These are phyloP conservation scores for Sardinella longiceps DNA, from an alignment of 2,797 vertebrate genomes.

Conservation along the genomic window DNA sequence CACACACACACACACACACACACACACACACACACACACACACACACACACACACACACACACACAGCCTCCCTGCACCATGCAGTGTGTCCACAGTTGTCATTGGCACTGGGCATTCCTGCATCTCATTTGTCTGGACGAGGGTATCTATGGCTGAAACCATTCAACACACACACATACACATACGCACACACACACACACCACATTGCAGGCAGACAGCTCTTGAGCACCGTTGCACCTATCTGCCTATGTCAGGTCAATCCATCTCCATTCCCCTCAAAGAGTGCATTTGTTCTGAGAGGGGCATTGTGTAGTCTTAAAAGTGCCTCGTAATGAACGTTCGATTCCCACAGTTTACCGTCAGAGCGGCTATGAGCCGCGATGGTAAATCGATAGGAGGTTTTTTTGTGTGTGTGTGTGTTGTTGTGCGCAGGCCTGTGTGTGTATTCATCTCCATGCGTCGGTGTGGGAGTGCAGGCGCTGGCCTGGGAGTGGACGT, in stretches of 20 bases:
- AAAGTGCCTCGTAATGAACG: slow-evolving; percentile 26
- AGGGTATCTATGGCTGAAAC: background rate
- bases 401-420: background rate
- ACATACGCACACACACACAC: background rate
- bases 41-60: slow-evolving; percentile 3
- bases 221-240: background rate
- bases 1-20: slow-evolving; percentile 8
- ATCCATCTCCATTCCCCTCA: slow-evolving; percentile 18
- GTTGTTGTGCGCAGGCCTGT: background rate
- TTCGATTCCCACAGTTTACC: slow-evolving; percentile 9
- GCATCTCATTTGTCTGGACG: background rate
- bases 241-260: background rate
- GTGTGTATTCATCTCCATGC: slow-evolving; percentile 1
- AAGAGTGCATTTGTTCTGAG: slow-evolving; percentile 19
- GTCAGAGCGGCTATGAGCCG: slow-evolving; percentile 9
- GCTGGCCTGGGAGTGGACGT: background rate
- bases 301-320: slow-evolving; percentile 21
- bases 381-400: background rate
- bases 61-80: background rate
- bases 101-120: background rate
- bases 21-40: slow-evolving; percentile 23
- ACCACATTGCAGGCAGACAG: background rate
- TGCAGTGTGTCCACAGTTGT: background rate
- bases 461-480: background rate
- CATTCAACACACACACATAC: background rate